A percentile compares a stretch with the other conserved stretches of the same genome.
These are phyloP conservation scores for Amiota mariae DNA, from an alignment of 2,888 invertebrate species.

Conservation along the genomic window DNA sequence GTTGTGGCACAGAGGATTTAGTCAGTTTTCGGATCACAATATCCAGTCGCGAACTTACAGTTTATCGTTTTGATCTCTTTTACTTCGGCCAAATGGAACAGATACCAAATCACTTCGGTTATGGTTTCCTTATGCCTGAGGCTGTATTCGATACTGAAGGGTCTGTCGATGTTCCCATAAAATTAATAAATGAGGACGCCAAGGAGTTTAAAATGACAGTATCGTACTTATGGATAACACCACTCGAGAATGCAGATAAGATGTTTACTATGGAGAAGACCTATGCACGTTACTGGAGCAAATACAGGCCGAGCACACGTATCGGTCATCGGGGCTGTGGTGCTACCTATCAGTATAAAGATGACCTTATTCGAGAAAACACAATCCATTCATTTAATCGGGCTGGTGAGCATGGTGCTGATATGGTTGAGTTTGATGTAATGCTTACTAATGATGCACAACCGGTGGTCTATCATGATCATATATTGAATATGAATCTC, in stretches of 20 bases:
- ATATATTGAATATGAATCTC: slow-evolving; percentile 69
- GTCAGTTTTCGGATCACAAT: slow-evolving; percentile 84
- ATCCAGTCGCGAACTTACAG: slow-evolving; percentile 80
- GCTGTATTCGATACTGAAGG: slow-evolving; percentile 84
- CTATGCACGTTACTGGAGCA: slow-evolving; percentile 87
- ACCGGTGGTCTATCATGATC: slow-evolving; percentile 94
- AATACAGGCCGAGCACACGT: slow-evolving; percentile 85
- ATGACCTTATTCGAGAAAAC: slow-evolving; percentile 78
- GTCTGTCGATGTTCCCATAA: slow-evolving; percentile 65
- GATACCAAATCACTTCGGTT: slow-evolving; percentile 77
- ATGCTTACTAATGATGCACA: slow-evolving; percentile 93
- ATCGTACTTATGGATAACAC: neutral
- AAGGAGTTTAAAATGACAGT: neutral
- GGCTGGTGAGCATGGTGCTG: slow-evolving; percentile 92
- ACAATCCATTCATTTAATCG: slow-evolving; percentile 92
- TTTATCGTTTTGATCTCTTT: slow-evolving; percentile 77
- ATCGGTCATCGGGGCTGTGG: slow-evolving; percentile 95
- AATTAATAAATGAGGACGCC: neutral
- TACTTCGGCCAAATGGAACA: neutral
- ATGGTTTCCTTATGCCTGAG: slow-evolving; percentile 88
- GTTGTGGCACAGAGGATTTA: slow-evolving; percentile 81
- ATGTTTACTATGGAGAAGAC: slow-evolving; percentile 83
- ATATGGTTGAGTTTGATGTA: slow-evolving; percentile 97
- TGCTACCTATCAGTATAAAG: slow-evolving; percentile 85
- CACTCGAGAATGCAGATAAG: neutral